These are phyloP conservation scores for Protodeltote pygarga DNA, from an alignment of 2,888 invertebrate species.

Conservation along the genomic window DNA sequence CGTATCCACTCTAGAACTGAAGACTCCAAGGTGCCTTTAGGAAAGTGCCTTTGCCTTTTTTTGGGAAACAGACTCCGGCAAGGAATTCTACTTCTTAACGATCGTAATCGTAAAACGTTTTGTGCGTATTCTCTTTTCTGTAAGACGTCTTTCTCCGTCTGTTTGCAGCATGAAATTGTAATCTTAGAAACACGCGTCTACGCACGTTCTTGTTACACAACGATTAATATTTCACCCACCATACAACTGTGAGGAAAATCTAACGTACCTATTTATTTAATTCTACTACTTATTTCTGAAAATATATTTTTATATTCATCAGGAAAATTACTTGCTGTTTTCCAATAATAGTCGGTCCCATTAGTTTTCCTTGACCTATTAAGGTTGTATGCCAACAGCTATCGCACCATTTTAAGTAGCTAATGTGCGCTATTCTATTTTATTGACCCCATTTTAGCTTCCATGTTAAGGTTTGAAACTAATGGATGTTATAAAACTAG, in stretches of 20 bases:
- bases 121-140: too few relatives aligned
- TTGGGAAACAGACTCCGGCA: too few relatives aligned
- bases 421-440: conserved; percentile 2
- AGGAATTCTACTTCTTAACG: too few relatives aligned
- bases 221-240: conserved; percentile 1
- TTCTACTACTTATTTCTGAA: neutral
- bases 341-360: neutral
- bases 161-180: conserved; percentile 17
- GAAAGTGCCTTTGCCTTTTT: too few relatives aligned
- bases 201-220: conserved; percentile 20
- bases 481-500: too few relatives aligned
- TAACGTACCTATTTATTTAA: neutral
- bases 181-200: conserved; percentile 13
- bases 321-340: conserved; percentile 6
- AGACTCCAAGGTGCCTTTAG: too few relatives aligned
- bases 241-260: conserved; percentile 2
- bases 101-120: too few relatives aligned
- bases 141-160: neutral
- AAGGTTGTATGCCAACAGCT: conserved; percentile 1
- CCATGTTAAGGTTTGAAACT: too few relatives aligned
- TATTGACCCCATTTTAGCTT: conserved; percentile 5
- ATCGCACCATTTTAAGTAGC: conserved; percentile 3
- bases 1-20: too few relatives aligned
- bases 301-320: neutral
- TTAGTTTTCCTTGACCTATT: conserved; percentile 29